Evolutionary conservation across 2,113 vertebrate genomes (phyloP).

Genomic region (Sterrhoptilus dennistouni): DNA sequence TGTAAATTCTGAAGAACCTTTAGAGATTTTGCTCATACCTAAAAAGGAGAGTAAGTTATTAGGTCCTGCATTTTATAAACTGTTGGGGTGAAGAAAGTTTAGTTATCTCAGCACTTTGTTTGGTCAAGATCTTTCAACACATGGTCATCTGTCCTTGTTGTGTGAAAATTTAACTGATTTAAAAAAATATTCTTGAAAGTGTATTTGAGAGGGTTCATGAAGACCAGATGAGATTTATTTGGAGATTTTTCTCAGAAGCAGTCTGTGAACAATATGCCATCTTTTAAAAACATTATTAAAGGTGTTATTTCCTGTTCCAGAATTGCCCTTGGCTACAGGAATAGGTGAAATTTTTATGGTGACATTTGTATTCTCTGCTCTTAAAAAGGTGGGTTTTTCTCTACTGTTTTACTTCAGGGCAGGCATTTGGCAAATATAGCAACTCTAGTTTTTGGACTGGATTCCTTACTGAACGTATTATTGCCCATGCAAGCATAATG

Average conservation of each 20-base stretch:
- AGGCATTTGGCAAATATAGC: slow-evolving; percentile 2
- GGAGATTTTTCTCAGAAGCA: slow-evolving; percentile 20
- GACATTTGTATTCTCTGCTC: not conserved
- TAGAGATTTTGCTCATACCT: not conserved
- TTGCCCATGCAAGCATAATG: not conserved
- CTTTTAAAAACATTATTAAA: not conserved
- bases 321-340: not conserved
- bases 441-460: not conserved
- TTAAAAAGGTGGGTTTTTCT: slow-evolving; percentile 6
- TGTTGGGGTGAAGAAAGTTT: not conserved
- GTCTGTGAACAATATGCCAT: not conserved
- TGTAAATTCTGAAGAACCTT: slow-evolving; percentile 21
- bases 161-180: slow-evolving; percentile 1
- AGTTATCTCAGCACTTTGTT: not conserved
- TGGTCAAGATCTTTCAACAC: not conserved
- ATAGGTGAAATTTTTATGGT: slow-evolving; percentile 11
- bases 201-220: not conserved
- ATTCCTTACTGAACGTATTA: not conserved
- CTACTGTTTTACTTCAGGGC: slow-evolving; percentile 13
- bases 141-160: not conserved
- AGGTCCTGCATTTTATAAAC: not conserved
- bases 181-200: not conserved
- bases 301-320: not conserved
- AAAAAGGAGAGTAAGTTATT: not conserved
- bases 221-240: not conserved